phyloP scores from a whole-genome alignment of 2,888 invertebrate genomes.

The Cheilosia variabilis region DNA sequence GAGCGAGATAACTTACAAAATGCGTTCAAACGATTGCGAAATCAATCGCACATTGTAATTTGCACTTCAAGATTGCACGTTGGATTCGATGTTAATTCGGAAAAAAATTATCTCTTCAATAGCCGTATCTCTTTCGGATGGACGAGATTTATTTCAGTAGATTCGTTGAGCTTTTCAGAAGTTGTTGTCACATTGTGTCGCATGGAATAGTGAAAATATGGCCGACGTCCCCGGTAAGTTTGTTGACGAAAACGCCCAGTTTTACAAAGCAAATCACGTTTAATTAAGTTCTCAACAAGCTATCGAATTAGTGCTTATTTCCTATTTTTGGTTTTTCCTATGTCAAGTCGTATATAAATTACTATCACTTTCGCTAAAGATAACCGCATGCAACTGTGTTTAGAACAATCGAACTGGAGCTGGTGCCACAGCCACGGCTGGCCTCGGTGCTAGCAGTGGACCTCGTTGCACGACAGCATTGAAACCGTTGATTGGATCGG shows the following conservation, averaged over 20 bases:
- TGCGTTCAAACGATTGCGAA: constrained; percentile 35
- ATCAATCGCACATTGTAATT: constrained; percentile 37
- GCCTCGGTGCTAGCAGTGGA: constrained; percentile 79
- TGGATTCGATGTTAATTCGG: constrained; percentile 32
- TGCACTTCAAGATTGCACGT: constrained; percentile 40
- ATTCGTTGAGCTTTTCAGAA: constrained; percentile 37
- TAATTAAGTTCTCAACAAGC: constrained; percentile 15
- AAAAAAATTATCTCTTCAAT: constrained; percentile 45
- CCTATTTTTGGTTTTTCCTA: constrained; percentile 49
- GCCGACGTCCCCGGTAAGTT: not conserved
- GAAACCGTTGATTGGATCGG: constrained; percentile 81
- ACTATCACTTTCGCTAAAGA: constrained; percentile 46
- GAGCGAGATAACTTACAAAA: constrained; percentile 46
- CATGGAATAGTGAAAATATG: not conserved
- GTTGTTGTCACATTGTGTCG: not conserved
- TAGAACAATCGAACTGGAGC: constrained; percentile 55
- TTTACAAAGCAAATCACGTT: constrained; percentile 23
- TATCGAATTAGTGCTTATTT: constrained; percentile 20
- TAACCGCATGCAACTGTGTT: not conserved
- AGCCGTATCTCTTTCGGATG: constrained; percentile 10
- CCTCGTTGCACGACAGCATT: constrained; percentile 86
- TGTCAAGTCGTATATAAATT: constrained; percentile 40
- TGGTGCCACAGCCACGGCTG: constrained; percentile 55
- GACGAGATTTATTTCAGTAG: constrained; percentile 39
- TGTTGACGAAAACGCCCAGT: not conserved